Evolutionary conservation across 2,797 vertebrate genomes (phyloP), one percentile per base, ranked within the genome.

Genomic region (Acanthornis magna): DNA sequence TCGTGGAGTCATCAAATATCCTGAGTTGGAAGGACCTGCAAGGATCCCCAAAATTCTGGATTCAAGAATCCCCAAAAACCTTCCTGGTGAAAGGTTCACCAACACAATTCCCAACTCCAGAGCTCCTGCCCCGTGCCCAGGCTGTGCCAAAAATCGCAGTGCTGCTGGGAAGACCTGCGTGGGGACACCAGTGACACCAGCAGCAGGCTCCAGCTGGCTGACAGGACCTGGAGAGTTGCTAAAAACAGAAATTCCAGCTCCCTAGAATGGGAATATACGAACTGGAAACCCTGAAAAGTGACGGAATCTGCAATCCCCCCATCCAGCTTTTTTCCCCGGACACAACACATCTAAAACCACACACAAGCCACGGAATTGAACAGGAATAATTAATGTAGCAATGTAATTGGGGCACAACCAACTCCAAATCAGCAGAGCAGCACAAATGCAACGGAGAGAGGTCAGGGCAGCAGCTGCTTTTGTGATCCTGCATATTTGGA

Each of bases 391-490:
- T 38, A 84, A 70, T 11, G 16, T 0, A 81, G 36, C 54, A 3
- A 4, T 4, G 27, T 19, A 86, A 81, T 9, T 47, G 86, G 55
- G 80, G 63, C 60, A 88, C 62, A 61, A 30, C 71, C 14, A 40
- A 51, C 82, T 48, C 61, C 18, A 40, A 47, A 71, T 14, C 88
- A 87, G 78, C 22, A 72, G 50, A 91, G 78, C 78, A 82, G 86
- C 78, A 85, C 40, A 40, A 88, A 62, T 13, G 29, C n/a, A 53
- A 5, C 0, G 60, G 26, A 4, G 8, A 19, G 91, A 61, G 83
- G 74, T 60, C 77, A 53, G 90, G 71, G 53, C 83, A 95, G 93
- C 93, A 89, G 87, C 95, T 96, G 93, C 88, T 91, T 38, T 78
- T 53, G 62, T 32, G 40, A 7, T 79, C 19, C 2, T 34, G 63